Conservation (phyloP, 37 sponge, comb jelly and placozoan species). For the Beroe ovata region DNA sequence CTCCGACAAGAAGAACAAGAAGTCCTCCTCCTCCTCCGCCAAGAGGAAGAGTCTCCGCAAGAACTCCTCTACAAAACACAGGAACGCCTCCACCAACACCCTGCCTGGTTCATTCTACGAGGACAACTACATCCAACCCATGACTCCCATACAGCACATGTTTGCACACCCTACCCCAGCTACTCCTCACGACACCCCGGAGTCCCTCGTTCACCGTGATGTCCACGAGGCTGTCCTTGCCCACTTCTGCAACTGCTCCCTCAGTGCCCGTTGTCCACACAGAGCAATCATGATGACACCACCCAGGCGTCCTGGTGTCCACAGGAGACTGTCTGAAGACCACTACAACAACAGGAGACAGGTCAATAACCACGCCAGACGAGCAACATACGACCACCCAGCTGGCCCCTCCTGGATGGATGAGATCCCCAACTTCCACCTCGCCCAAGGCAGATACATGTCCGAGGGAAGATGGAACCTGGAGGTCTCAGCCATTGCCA, state of each 20-base stretch:
- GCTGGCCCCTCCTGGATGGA: neutral
- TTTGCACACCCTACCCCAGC: neutral
- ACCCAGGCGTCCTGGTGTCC: neutral
- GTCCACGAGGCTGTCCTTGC: constrained; percentile 11
- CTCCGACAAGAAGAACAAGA: too few species aligned
- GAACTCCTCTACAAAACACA: neutral
- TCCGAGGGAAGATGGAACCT: neutral
- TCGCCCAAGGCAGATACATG: neutral
- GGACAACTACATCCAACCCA: neutral
- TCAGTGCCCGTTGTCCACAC: constrained; percentile 46
- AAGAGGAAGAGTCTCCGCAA: neutral
- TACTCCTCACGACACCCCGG: neutral
- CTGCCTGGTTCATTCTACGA: neutral
- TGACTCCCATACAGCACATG: neutral
- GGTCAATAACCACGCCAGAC: neutral
- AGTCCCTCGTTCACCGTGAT: constrained; percentile 2
- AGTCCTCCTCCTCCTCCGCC: neutral
- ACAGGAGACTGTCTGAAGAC: constrained; percentile 8
- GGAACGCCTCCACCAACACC: neutral
- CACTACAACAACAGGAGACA: neutral
- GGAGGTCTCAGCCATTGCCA: neutral
- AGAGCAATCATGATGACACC: neutral
- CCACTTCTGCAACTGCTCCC: constrained; percentile 67
- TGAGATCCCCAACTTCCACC: neutral
- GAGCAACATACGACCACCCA: neutral